phyloP scores from a whole-genome alignment of 2,797 vertebrate genomes.

The Thaleichthys pacificus region DNA sequence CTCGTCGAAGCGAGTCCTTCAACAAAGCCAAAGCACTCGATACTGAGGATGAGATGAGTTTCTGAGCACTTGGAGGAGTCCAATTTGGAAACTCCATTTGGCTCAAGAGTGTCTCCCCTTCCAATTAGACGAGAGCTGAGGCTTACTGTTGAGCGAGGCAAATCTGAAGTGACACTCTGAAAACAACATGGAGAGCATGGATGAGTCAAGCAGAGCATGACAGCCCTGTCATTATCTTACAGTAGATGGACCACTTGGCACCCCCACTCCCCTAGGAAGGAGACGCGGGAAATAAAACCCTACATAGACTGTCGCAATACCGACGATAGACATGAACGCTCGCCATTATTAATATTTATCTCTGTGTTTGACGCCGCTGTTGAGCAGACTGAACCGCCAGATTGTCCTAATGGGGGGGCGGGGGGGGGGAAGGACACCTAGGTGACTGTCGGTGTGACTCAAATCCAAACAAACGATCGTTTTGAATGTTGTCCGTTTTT shows the following conservation, averaged over 20 bases:
- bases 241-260: not conserved
- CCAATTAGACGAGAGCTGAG: constrained; percentile 63
- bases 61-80: constrained; percentile 49
- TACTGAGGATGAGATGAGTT: constrained; percentile 52
- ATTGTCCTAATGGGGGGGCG: too few species aligned
- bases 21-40: constrained; percentile 44
- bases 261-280: too few species aligned
- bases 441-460: too few species aligned
- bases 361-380: too few species aligned
- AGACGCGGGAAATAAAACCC: too few species aligned
- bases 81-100: constrained; percentile 43
- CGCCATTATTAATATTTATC: too few species aligned
- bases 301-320: too few species aligned
- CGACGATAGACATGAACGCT: too few species aligned
- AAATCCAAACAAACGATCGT: too few species aligned
- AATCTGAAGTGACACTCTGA: constrained; percentile 64
- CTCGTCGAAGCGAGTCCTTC: constrained; percentile 17
- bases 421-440: too few species aligned
- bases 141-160: constrained; percentile 57
- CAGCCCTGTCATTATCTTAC: constrained; percentile 54
- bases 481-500: too few species aligned
- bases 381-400: too few species aligned
- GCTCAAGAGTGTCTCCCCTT: constrained; percentile 43
- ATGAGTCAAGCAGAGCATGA: constrained; percentile 61
- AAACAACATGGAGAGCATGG: constrained; percentile 61